These are phyloP conservation scores for Heliconius nattereri DNA, from an alignment of 1,140 invertebrate genomes.

Conservation along the genomic window DNA sequence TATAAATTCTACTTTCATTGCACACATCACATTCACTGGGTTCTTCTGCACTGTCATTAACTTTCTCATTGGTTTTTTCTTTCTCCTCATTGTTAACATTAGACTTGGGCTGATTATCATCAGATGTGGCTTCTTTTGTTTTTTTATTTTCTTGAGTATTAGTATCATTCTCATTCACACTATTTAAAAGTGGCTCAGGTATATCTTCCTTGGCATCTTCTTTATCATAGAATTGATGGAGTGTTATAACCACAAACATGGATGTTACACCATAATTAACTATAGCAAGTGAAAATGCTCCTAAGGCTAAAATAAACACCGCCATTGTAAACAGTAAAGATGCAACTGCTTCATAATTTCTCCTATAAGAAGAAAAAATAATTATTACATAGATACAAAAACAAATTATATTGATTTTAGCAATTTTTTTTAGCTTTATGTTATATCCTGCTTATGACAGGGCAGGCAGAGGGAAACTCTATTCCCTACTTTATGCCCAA, in stretches of 20 bases:
- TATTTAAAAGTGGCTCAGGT: constrained; percentile 24
- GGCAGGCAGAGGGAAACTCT: too few species aligned
- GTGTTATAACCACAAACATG: constrained; percentile 78
- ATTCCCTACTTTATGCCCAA: too few species aligned
- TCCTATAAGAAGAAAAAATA: constrained; percentile 67
- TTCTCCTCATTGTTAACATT: constrained; percentile 26
- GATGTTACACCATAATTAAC: constrained; percentile 82
- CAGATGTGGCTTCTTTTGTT: background rate
- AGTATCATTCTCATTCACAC: background rate
- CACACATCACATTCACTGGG: constrained; percentile 55
- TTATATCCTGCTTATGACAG: too few species aligned
- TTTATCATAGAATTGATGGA: constrained; percentile 79
- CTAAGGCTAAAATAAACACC: constrained; percentile 79
- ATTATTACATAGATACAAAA: background rate
- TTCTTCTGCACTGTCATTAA: constrained; percentile 33
- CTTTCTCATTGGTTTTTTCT: constrained; percentile 21
- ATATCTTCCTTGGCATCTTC: constrained; percentile 33
- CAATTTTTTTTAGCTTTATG: too few species aligned
- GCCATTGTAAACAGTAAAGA: constrained; percentile 78
- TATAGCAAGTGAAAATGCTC: constrained; percentile 81
- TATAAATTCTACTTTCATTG: constrained; percentile 64
- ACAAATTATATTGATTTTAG: background rate
- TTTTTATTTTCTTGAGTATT: background rate
- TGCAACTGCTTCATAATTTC: constrained; percentile 74
- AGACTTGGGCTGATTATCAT: background rate